Evolutionary conservation across 1,140 invertebrate species (phyloP), one percentile per base, ranked within the genome.

Genomic region (Calycopis cecrops): DNA sequence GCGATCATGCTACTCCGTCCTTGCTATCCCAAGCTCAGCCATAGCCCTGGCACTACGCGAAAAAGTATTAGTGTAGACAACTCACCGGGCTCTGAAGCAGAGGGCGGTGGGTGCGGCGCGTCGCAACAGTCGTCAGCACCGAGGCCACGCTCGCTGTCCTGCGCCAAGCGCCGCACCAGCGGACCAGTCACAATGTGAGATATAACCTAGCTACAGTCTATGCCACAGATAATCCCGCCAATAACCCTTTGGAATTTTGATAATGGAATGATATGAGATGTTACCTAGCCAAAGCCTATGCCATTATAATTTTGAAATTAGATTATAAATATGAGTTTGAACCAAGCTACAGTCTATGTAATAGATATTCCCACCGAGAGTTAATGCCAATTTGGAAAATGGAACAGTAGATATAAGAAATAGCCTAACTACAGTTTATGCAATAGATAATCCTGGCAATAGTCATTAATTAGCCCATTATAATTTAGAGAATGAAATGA

Each of bases 101-200:
- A 84, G 77, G 72, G 69, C 69, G 77, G 78, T 71, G 28, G 79
- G 79, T 69, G 79, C 81, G 81, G 88, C 89, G 85, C 90, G 86
- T 80, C 81, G 83, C 78, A 89, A 79, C 87, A 89, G 81, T 74
- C 88, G 90, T 90, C 90, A 90, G 90, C 90, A 91, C 69, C 89
- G 89, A 76, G 87, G 83, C 89, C 90, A 90, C 67, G 76, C 85
- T 69, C 87, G 89, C 87, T 91, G 89, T 77, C 90, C 90, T 91
- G 89, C 89, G 90, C 88, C 88, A 90, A 90, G 82, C 85, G 87
- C 87, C 79, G 84, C 81, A 85, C 83, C 83, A 82, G 81, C 83
- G 82, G 80, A 84, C 78, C 76, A 87, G 78, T 85, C 82, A 84
- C 77, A 87, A 83, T 76, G 82, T 85, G 80, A 84, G 84, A 82